phyloP scores from a whole-genome alignment of 1,140 invertebrate species.

The Drosophila eugracilis region DNA sequence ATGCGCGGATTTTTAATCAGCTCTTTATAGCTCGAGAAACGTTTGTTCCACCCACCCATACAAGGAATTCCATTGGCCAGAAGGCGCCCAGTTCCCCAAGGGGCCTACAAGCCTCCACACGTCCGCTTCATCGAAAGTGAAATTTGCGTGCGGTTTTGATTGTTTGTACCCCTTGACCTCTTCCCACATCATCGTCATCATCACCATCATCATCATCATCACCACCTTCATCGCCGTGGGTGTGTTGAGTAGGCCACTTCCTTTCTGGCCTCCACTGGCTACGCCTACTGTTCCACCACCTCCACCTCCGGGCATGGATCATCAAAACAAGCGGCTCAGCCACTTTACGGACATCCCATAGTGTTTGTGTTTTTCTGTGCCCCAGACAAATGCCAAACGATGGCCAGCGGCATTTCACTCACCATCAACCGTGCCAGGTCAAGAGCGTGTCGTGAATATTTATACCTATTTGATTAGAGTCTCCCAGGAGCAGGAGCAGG shows the following conservation, averaged over 20 bases:
- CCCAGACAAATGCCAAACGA: slow-evolving; percentile 10
- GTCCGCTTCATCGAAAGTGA: slow-evolving; percentile 32
- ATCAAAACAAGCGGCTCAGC: slow-evolving; percentile 10
- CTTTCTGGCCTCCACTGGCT: neutral
- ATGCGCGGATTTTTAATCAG: slow-evolving; percentile 34
- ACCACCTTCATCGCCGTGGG: slow-evolving; percentile 1
- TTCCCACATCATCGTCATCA: neutral
- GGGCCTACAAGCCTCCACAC: slow-evolving; percentile 2
- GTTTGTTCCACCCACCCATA: no score
- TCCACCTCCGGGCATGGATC: no score
- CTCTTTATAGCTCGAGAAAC: slow-evolving; percentile 47
- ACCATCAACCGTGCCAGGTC: no score
- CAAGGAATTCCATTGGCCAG: no score
- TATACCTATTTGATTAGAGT: slow-evolving; percentile 70
- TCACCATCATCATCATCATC: neutral
- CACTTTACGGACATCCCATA: slow-evolving; percentile 22
- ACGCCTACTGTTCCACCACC: neutral
- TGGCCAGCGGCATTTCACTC: slow-evolving; percentile 2
- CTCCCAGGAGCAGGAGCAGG: slow-evolving; percentile 16
- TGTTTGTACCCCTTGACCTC: slow-evolving; percentile 10
- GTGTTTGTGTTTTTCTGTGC: slow-evolving; percentile 42
- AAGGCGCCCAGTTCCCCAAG: neutral
- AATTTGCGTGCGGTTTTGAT: slow-evolving; percentile 44
- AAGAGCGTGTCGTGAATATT: slow-evolving; percentile 68
- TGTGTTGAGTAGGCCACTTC: slow-evolving; percentile 11